Conservation (phyloP, 2,888 invertebrate genomes). For the Lasioglossum vierecki region DNA sequence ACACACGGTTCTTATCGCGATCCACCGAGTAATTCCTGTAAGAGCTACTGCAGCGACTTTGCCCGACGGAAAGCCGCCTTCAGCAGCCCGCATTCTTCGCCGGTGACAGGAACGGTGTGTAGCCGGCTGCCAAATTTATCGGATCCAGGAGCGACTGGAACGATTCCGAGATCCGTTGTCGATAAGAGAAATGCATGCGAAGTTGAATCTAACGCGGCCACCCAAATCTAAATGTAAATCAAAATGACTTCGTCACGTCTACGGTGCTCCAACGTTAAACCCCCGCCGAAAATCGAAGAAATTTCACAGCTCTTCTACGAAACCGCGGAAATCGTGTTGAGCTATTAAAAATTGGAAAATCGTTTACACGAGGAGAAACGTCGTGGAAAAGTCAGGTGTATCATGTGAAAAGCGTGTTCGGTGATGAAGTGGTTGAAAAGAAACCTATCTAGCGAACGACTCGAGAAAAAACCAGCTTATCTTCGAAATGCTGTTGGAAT, state of each 20-base stretch:
- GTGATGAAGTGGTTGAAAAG: background rate
- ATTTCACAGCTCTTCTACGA: background rate
- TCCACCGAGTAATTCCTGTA: slow-evolving; percentile 36
- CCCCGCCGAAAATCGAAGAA: background rate
- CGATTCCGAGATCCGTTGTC: background rate
- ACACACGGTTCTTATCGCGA: slow-evolving; percentile 16
- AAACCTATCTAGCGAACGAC: slow-evolving; percentile 3
- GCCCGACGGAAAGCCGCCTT: slow-evolving; percentile 60
- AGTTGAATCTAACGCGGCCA: background rate
- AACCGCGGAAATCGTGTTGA: background rate
- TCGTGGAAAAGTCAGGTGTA: background rate
- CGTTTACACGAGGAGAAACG: background rate
- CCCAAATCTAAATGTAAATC: slow-evolving; percentile 3
- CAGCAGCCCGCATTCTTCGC: slow-evolving; percentile 40
- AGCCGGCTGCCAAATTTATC: slow-evolving; percentile 21
- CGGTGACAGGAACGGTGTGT: slow-evolving; percentile 6
- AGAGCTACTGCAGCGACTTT: slow-evolving; percentile 58
- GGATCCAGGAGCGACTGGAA: background rate
- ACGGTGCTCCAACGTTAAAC: background rate
- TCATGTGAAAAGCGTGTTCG: background rate
- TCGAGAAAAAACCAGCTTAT: background rate
- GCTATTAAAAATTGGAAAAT: background rate
- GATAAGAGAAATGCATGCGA: slow-evolving; percentile 20
- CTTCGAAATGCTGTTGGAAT: slow-evolving; percentile 19
- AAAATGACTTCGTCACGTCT: background rate